Conservation (phyloP, 2,113 vertebrate genomes). For the Halichoeres trimaculatus region DNA sequence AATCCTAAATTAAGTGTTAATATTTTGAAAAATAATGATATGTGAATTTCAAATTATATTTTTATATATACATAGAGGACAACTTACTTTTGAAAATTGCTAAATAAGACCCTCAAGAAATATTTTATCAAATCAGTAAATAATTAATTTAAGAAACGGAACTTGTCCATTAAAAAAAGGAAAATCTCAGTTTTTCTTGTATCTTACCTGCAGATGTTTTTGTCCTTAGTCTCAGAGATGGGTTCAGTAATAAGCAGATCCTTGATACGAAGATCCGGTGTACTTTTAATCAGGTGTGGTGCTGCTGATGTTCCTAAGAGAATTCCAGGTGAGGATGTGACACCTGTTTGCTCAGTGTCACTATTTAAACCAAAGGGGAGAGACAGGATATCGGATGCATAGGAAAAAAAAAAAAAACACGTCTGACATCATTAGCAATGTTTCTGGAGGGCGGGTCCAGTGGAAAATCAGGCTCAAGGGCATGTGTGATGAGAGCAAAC, state of each 20-base stretch:
- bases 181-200: neutral
- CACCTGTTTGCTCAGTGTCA: slow-evolving; percentile 3
- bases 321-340: slow-evolving; percentile 33
- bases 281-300: slow-evolving; percentile 9
- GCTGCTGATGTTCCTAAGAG: neutral
- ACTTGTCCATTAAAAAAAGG: too few relatives aligned
- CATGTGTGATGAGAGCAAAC: neutral
- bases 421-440: neutral
- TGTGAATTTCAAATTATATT: too few relatives aligned
- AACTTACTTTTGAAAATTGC: too few relatives aligned
- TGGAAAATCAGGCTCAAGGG: neutral
- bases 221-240: neutral
- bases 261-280: neutral
- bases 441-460: neutral
- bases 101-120: too few relatives aligned
- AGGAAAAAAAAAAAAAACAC: neutral
- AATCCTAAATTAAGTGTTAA: too few relatives aligned
- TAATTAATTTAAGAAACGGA: too few relatives aligned
- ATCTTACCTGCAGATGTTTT: slow-evolving; percentile 39
- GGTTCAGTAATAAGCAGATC: neutral
- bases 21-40: too few relatives aligned
- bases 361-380: slow-evolving; percentile 50
- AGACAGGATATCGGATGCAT: too few relatives aligned
- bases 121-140: too few relatives aligned
- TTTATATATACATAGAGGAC: too few relatives aligned